A percentile compares a stretch with the other conserved stretches of the same genome.
phyloP scores from a whole-genome alignment of 2,797 vertebrate species.

The Platyrinchus mystaceus region DNA sequence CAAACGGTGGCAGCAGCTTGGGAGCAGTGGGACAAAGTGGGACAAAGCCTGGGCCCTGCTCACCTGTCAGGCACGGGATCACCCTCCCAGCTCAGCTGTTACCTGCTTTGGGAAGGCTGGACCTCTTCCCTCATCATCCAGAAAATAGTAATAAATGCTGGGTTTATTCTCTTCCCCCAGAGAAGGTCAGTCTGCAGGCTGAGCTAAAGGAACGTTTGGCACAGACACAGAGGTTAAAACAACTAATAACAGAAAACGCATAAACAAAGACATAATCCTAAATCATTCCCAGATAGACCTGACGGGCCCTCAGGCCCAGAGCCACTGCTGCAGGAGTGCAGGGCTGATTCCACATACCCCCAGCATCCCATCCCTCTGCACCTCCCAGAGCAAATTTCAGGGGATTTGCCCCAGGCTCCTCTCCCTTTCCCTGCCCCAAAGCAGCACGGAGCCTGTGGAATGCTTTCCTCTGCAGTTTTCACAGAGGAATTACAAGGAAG shows the following conservation, averaged over 20 bases:
- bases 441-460: rapidly evolving
- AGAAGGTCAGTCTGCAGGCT: background rate
- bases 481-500: background rate
- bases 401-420: background rate
- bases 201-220: background rate
- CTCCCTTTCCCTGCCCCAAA: background rate
- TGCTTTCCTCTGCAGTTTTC: background rate
- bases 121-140: background rate
- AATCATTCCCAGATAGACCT: background rate
- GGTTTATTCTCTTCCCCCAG: background rate
- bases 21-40: background rate
- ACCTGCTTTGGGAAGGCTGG: rapidly evolving
- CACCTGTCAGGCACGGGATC: rapidly evolving
- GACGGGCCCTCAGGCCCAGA: rapidly evolving
- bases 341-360: rapidly evolving
- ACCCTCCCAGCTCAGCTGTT: background rate
- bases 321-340: background rate
- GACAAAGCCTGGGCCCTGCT: too few relatives aligned
- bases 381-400: background rate
- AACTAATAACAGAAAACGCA: background rate
- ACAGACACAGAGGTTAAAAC: background rate
- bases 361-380: background rate
- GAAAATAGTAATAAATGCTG: rapidly evolving
- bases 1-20: background rate
- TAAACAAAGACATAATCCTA: background rate